Evolutionary conservation across 2,797 vertebrate species (phyloP).

Genomic region (Artibeus lituratus): DNA sequence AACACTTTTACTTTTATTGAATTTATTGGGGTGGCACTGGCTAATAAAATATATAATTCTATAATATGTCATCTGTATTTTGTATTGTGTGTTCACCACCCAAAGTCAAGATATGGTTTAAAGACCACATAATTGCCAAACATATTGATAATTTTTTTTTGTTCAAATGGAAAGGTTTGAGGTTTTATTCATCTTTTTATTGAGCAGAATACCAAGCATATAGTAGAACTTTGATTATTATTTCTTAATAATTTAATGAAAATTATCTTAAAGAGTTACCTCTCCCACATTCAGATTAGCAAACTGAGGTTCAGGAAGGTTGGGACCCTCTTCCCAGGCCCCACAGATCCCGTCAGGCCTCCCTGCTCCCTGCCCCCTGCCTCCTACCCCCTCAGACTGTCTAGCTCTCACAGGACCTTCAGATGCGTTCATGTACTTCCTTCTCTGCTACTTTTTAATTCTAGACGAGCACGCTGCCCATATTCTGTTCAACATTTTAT

Average conservation of each 20-base stretch:
- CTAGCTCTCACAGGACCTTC: accelerated
- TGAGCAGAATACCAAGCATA: background rate
- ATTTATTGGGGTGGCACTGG: background rate
- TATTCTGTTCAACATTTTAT: background rate
- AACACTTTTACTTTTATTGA: background rate
- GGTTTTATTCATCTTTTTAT: background rate
- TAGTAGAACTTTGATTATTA: background rate
- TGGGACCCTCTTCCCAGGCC: background rate
- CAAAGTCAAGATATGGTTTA: background rate
- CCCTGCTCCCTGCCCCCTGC: background rate
- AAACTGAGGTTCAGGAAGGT: background rate
- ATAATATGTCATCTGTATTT: background rate
- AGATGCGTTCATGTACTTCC: background rate
- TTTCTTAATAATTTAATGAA: background rate
- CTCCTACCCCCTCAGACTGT: background rate
- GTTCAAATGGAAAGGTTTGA: background rate
- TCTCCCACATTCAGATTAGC: background rate
- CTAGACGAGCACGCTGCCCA: background rate
- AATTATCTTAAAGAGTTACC: background rate
- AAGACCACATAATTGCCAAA: background rate
- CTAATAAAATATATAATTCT: background rate
- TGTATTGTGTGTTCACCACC: background rate
- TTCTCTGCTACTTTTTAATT: background rate
- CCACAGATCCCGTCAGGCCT: background rate
- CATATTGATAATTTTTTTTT: background rate